These are phyloP conservation scores for Gila orcuttii DNA, from an alignment of 2,113 vertebrate genomes.

Conservation along the genomic window DNA sequence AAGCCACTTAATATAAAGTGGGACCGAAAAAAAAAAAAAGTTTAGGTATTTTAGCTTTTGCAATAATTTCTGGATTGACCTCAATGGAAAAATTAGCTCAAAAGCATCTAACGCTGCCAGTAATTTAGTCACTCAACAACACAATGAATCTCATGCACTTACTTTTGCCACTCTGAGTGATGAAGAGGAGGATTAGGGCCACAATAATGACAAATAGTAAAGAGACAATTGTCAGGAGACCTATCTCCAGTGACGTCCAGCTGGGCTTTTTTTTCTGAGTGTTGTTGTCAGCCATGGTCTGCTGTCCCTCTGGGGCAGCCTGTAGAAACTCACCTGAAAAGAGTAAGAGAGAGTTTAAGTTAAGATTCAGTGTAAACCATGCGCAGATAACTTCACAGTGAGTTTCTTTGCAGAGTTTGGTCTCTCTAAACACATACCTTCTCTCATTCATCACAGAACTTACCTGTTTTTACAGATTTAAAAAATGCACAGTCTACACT, in stretches of 20 bases:
- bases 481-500: constrained; percentile 66
- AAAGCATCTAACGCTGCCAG: not conserved
- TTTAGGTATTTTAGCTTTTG: not conserved
- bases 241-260: constrained; percentile 88
- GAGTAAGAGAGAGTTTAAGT: not conserved
- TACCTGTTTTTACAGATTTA: constrained; percentile 49
- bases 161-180: constrained; percentile 81
- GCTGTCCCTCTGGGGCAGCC: constrained; percentile 86
- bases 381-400: not conserved
- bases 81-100: not conserved
- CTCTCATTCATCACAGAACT: not conserved
- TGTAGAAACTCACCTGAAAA: constrained; percentile 83
- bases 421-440: not conserved
- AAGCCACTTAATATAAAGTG: too few species aligned
- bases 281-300: constrained; percentile 90
- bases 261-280: constrained; percentile 83
- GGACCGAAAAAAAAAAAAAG: too few species aligned
- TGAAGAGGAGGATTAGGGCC: constrained; percentile 86
- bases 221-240: constrained; percentile 81
- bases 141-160: not conserved
- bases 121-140: not conserved
- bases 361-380: not conserved
- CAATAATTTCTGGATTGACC: not conserved
- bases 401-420: not conserved
- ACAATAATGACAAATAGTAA: constrained; percentile 85